A percentile compares a stretch with the other conserved stretches of the same genome.
These are phyloP conservation scores for Aleiodes sp. DNA, from an alignment of 1,140 invertebrate species.

Conservation along the genomic window DNA sequence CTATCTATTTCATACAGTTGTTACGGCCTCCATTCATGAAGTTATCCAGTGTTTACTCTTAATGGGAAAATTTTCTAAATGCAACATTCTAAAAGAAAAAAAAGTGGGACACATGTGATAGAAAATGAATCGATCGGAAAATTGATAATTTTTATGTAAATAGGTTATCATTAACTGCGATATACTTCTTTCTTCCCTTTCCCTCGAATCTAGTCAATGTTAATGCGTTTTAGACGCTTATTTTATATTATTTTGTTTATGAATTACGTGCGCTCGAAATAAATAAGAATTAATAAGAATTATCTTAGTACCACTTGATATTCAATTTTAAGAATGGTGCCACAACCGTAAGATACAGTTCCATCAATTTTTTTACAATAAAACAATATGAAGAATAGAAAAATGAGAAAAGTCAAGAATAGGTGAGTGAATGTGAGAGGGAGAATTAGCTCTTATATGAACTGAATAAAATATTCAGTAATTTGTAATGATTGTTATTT, in stretches of 20 bases:
- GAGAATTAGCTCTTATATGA: too few species aligned
- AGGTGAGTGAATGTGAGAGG: too few species aligned
- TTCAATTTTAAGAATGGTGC: neutral
- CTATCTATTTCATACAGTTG: neutral
- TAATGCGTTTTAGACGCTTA: neutral
- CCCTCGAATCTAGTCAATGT: neutral
- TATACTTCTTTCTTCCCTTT: neutral
- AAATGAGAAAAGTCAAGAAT: too few species aligned
- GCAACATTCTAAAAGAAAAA: neutral
- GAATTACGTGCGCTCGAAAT: neutral
- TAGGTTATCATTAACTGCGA: neutral
- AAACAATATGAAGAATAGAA: neutral
- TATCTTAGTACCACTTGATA: neutral
- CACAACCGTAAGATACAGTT: neutral
- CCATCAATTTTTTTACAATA: conserved; percentile 1
- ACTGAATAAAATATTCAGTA: too few species aligned
- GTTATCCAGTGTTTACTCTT: neutral
- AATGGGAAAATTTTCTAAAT: neutral
- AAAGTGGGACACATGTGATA: neutral
- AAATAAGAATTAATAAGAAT: neutral
- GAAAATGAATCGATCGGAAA: neutral
- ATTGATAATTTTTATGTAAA: neutral
- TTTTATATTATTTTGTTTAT: neutral
- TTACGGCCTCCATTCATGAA: neutral
- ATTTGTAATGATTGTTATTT: too few species aligned